These are phyloP conservation scores for Dolichotis patagonum DNA, from an alignment of 2,113 vertebrate genomes.

Conservation along the genomic window DNA sequence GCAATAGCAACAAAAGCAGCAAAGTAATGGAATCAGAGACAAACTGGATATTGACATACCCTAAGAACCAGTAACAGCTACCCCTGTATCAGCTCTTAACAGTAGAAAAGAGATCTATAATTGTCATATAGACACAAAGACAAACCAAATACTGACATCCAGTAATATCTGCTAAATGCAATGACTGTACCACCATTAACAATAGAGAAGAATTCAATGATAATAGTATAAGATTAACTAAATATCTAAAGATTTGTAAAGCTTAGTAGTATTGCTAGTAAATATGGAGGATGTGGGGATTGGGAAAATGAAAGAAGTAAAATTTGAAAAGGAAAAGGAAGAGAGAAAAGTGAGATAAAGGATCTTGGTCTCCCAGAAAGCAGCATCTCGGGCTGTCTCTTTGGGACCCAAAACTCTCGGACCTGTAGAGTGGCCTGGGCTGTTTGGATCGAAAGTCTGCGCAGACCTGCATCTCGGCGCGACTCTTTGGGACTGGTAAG, in stretches of 20 bases:
- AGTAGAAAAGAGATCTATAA: not conserved
- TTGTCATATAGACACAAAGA: not conserved
- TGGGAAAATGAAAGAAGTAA: not conserved
- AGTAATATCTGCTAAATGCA: not conserved
- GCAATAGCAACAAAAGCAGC: not conserved
- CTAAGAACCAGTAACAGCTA: not conserved
- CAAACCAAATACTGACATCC: not conserved
- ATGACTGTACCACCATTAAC: not conserved
- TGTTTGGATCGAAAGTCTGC: too few species aligned
- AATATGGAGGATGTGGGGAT: not conserved
- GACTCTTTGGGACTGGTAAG: too few species aligned
- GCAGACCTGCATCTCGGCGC: too few species aligned
- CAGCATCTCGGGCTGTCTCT: too few species aligned
- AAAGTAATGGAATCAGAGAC: not conserved
- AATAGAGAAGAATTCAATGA: not conserved
- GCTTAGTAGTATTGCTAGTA: not conserved
- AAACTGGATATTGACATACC: not conserved
- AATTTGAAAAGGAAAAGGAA: not conserved
- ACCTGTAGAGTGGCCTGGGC: too few species aligned
- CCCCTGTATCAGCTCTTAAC: not conserved
- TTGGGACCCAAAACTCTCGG: too few species aligned
- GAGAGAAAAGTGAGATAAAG: not conserved
- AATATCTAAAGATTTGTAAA: not conserved
- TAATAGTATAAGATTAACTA: not conserved
- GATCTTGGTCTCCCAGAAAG: too few species aligned